Conservation (phyloP, 2,113 vertebrate species). For the Okapia johnstoni region DNA sequence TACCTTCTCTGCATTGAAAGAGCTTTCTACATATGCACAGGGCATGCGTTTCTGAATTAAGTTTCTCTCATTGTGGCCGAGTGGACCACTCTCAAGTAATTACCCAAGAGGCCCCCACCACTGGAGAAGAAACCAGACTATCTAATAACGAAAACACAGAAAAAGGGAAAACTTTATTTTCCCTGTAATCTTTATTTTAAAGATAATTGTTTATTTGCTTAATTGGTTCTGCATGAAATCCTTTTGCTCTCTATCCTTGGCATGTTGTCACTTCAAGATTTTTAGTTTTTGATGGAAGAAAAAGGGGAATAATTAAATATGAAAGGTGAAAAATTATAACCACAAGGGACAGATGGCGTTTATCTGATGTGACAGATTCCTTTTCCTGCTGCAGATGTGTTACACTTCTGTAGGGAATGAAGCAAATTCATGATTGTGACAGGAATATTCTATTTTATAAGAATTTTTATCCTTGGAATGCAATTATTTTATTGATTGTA, state of each 20-base stretch:
- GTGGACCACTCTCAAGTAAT: constrained; percentile 32
- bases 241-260: constrained; percentile 54
- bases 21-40: background rate
- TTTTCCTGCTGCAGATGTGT: background rate
- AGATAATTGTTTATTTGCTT: constrained; percentile 76
- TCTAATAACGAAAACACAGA: constrained; percentile 49
- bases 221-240: constrained; percentile 76
- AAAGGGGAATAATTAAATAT: constrained; percentile 61
- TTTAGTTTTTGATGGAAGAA: constrained; percentile 7
- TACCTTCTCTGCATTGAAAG: background rate
- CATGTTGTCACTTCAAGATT: constrained; percentile 66
- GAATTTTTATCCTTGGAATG: background rate
- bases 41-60: constrained; percentile 31
- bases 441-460: background rate
- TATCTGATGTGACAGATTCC: constrained; percentile 56
- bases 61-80: constrained; percentile 22
- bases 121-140: constrained; percentile 15
- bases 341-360: constrained; percentile 40
- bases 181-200: constrained; percentile 55
- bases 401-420: background rate
- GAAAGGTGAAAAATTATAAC: constrained; percentile 62
- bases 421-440: constrained; percentile 1
- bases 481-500: background rate
- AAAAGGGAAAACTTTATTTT: constrained; percentile 51
- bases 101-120: constrained; percentile 32